Percentiles rank a stretch among this genome's conserved stretches.
Conservation (phyloP, 1,140 invertebrate species). For the Phocides pigmalion region DNA sequence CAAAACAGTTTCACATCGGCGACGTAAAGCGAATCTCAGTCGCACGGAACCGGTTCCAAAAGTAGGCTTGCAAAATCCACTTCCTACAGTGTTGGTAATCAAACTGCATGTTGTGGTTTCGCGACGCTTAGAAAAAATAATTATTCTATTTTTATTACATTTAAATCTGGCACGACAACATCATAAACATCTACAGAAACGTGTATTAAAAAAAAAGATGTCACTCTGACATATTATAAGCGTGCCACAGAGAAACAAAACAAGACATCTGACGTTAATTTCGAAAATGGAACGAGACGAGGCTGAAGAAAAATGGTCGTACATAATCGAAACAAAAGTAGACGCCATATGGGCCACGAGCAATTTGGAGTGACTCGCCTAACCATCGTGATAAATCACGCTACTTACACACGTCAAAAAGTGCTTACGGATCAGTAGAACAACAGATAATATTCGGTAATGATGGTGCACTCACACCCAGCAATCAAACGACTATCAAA, state of each 20-base stretch:
- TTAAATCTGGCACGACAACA: constrained; percentile 1
- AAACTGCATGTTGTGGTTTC: constrained; percentile 42
- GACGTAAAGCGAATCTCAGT: constrained; percentile 46
- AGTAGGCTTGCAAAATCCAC: constrained; percentile 72
- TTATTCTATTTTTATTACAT: constrained; percentile 22
- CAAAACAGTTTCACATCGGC: constrained; percentile 40
- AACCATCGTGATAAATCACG: constrained; percentile 61
- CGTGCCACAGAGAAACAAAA: constrained; percentile 16
- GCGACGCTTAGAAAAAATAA: constrained; percentile 35
- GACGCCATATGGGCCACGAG: constrained; percentile 43
- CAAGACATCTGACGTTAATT: constrained; percentile 21
- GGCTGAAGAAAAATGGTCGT: constrained; percentile 22
- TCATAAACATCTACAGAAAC: constrained; percentile 25
- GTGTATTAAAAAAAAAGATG: constrained; percentile 12
- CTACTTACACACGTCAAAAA: constrained; percentile 66
- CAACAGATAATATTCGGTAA: constrained; percentile 65
- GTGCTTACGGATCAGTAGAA: constrained; percentile 62
- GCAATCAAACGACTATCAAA: constrained; percentile 70
- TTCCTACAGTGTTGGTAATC: constrained; percentile 53
- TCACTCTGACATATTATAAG: constrained; percentile 26
- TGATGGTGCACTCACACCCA: constrained; percentile 56
- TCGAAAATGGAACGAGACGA: constrained; percentile 34
- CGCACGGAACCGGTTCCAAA: constrained; percentile 64
- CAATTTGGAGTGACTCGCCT: constrained; percentile 44
- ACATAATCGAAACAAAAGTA: constrained; percentile 41